Percentiles rank a stretch among this genome's conserved stretches.
These are phyloP conservation scores for Mirza zaza DNA, from an alignment of 2,113 vertebrate species.

Conservation along the genomic window DNA sequence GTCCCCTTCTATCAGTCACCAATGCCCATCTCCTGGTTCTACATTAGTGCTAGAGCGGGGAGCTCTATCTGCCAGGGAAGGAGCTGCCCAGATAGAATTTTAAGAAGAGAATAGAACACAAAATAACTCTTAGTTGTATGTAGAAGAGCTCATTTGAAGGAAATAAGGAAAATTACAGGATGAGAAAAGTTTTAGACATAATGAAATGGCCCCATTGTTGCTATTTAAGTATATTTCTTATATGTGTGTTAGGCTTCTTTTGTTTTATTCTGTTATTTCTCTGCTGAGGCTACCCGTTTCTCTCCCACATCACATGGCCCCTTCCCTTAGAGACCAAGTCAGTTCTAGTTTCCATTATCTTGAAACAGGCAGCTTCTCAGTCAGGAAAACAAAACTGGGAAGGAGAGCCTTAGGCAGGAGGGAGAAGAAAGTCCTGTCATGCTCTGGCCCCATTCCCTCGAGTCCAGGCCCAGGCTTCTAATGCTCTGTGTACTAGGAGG, in stretches of 20 bases:
- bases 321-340: not conserved
- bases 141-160: conserved; percentile 49
- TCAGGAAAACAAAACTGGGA: not conserved
- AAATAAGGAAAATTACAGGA: conserved; percentile 50
- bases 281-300: not conserved
- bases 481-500: not conserved
- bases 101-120: conserved; percentile 48
- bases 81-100: conserved; percentile 5
- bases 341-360: conserved; percentile 9
- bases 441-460: not conserved
- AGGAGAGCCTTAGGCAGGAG: not conserved
- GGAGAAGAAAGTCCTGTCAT: not conserved
- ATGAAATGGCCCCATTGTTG: not conserved
- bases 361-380: not conserved
- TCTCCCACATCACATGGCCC: not conserved
- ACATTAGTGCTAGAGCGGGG: not conserved
- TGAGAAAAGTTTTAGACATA: conserved; percentile 54
- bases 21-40: not conserved
- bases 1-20: not conserved
- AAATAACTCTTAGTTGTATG: conserved; percentile 51
- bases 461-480: not conserved
- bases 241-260: not conserved
- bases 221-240: not conserved
- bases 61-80: not conserved
- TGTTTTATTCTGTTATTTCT: conserved; percentile 35